Base-by-base conservation (phyloP, 2,113 vertebrate species). In the Gobius niger region DNA sequence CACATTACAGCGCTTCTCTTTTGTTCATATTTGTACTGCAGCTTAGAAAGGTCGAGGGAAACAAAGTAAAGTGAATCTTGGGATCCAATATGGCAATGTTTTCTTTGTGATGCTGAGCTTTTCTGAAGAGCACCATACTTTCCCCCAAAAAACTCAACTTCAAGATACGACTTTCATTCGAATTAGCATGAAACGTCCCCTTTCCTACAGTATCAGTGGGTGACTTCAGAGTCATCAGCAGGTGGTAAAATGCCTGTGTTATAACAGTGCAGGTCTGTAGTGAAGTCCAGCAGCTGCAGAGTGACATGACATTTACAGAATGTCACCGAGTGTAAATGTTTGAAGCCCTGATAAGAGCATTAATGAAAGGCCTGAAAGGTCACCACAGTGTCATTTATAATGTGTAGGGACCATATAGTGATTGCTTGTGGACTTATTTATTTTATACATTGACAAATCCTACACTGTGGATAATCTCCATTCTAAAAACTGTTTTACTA, bases 291-390 rank as follows among this genome's bases (percentile, higher is more conserved):
- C 15, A 72, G 51, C 56, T 59, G 60, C 52, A 68, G 59, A 78
- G 50, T 63, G 75, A 77, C 65, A 52, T 80, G 85, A 78, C 83
- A 84, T 89, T 87, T 81, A 46, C 49, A 56, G 62, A 81, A 62
- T 71, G 67, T 65, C 66, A 77, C 44, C 73, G 42, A 44, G 49
- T 12, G 44, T 34, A 74, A 74, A 70, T 53, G 44, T 78, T 75
- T 71, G 64, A 72, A 79, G 67, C 46, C 53, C 50, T 70, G 70
- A 72, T 54, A 51, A 70, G 65, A 60, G 57, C 61, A 53, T 62
- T 72, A 70, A 76, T 76, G 50, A 74, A 47, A 71, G 71, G 64
- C 18, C n/a, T 57, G 42, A 76, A 85, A 81, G 65, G 74, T 75
- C 74, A 77, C 50, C 46, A 13, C 62, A 53, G 75, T 67, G 42